Evolutionary conservation across 2,113 vertebrate species (phyloP), one percentile per base, ranked within the genome.

Genomic region (Pyxicephalus adspersus): DNA sequence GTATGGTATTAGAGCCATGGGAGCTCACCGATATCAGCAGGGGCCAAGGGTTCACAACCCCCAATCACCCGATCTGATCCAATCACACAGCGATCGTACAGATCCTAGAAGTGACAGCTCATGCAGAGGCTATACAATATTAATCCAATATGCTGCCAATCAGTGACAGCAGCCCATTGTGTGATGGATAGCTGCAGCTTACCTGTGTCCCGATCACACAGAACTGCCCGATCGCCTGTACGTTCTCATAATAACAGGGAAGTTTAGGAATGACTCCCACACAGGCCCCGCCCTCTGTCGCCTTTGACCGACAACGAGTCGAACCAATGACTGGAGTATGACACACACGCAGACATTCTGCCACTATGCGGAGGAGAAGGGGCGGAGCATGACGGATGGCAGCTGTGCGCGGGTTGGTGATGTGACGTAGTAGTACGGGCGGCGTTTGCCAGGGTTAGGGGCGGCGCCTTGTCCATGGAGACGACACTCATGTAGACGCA

Each of bases 201-300:
- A 77, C 76, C 76, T 77, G 76, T 18, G 1, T 25, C 57, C 34
- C 2, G 38, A 8, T 45, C 38, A 11, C 23, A 29, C 61, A 4
- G 23, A 28, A 29, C 57, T 26, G 20, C 23, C 28, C 15, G 45
- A 50, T 22, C 20, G 38, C 23, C 22, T 22, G 25, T 38, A 17
- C 51, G 34, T 16, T 54, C 50, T 22, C 51, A 51, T 34, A 66
- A 77, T 65, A 77, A 77, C 51, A 66, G 20, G 76, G 76, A 77
- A 77, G 76, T 64, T 77, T 77, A 28, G 23, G 22, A 63, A 29
- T 51, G 45, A 77, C 76, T 77, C 76, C 76, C 76, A 66, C 76
- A 77, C 63, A 77, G 15, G 76, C 76, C 31, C 63, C 76, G 28
- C 76, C 76, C 76, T 34, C 38, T 64, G 13, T 65, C 20, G 17